A percentile compares a stretch with the other conserved stretches of the same genome.
Conservation (phyloP, 1,140 invertebrate genomes). For the Pantala flavescens region DNA sequence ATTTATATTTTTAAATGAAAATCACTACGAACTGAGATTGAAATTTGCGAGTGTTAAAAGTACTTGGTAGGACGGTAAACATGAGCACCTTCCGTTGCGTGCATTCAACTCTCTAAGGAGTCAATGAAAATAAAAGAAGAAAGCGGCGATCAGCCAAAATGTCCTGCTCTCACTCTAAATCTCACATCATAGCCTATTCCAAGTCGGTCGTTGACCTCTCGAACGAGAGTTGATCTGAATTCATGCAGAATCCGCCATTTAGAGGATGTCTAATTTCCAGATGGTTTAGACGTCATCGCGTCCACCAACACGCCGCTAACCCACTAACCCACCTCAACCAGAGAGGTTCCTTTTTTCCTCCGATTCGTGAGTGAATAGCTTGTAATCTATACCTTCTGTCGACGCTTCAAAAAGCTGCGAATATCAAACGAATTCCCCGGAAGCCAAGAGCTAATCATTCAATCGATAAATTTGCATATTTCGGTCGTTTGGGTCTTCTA, state of each 20-base stretch:
- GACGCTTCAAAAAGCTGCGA: no score
- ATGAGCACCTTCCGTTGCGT: no score
- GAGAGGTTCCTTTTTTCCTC: background rate
- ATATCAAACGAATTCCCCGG: no score
- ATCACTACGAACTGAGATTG: no score
- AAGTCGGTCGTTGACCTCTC: background rate
- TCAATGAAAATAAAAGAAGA: no score
- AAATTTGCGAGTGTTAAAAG: no score
- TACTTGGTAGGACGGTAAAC: no score
- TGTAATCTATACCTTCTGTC: background rate
- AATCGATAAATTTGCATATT: no score
- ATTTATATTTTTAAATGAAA: no score
- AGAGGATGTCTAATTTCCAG: background rate
- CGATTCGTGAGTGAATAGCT: background rate
- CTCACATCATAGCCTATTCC: background rate
- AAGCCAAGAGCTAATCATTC: no score
- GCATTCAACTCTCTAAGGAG: no score
- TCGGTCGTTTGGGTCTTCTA: no score
- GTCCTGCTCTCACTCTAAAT: background rate
- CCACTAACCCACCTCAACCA: conserved; percentile 3
- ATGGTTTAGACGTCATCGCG: background rate
- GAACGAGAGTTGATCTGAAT: background rate
- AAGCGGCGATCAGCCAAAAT: background rate
- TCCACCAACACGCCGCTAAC: background rate
- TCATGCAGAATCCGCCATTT: background rate